These are phyloP conservation scores for Chinchilla lanigera DNA, from an alignment of 2,113 vertebrate species.

Conservation along the genomic window DNA sequence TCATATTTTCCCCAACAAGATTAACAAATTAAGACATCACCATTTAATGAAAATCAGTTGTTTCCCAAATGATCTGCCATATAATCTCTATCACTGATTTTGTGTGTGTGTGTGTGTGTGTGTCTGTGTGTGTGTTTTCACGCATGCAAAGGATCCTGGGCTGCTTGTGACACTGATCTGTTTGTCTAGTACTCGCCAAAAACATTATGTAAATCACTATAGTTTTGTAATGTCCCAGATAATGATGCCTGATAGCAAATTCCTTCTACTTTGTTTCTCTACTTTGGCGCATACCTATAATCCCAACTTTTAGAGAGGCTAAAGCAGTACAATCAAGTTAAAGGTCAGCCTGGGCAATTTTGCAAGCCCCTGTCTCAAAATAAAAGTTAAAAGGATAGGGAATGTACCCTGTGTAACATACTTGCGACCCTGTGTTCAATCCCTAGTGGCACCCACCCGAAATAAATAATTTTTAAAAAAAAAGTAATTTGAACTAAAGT, in stretches of 20 bases:
- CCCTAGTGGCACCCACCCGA: not conserved
- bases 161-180: not conserved
- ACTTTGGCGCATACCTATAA: not conserved
- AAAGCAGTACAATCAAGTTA: not conserved
- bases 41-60: not conserved
- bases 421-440: not conserved
- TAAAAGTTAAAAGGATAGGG: not conserved
- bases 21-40: not conserved
- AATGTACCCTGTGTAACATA: not conserved
- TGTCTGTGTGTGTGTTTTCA: not conserved
- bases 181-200: not conserved
- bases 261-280: conserved; percentile 18
- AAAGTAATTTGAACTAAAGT: not conserved
- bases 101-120: not conserved
- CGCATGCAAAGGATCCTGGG: not conserved
- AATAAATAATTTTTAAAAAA: not conserved
- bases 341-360: not conserved
- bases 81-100: not conserved
- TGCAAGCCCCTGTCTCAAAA: not conserved
- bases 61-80: not conserved
- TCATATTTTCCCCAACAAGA: not conserved
- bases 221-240: not conserved
- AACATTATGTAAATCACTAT: not conserved
- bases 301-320: not conserved
- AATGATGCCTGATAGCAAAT: not conserved